Evolutionary conservation across 2,888 invertebrate species (phyloP), one percentile per base, ranked within the genome.

Genomic region (Hirudinaria manillensis): DNA sequence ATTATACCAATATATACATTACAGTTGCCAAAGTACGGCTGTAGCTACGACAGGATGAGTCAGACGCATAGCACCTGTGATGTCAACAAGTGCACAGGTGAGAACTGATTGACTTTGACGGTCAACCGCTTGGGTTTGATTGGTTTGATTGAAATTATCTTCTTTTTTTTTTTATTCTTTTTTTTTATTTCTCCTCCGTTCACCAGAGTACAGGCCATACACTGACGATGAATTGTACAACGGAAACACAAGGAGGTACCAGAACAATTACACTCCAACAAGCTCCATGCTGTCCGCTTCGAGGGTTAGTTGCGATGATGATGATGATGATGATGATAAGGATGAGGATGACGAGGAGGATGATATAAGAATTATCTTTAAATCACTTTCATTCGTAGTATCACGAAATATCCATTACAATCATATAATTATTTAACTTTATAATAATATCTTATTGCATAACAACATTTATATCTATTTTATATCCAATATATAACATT

Each of bases 221-320:
- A 71, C 71, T 24, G 76, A 78, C 13, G 77, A 76, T 7, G 77
- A 75, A 6, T 55, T 70, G 34, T 79, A 78, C 74, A 74, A 77
- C 3, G 76, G 78, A n/a, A 77, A 79, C 51, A 55, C 78, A 53
- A 56, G 79, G n/a, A 65, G 29, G 13, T 71, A 71, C 29, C 71
- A 76, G 24, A 24, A 27, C 65, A 34, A 24, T 55, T 56, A 67
- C 51, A 70, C 74, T 10, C 68, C 67, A 7, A 74, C 74, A 32
- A 68, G 29, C 24, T 68, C 74, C 7, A 45, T 68, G 16, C 36
- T 73, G 36, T 53, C 51, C 34, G 73, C 73, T 36, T 55, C 73
- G 3, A 73, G 56, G 36, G 73, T 73, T 34, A 10, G 61, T 61
- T 61, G 61, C 13, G 19, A 27, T 61, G 1, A 1, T 6, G 19